A percentile compares a stretch with the other conserved stretches of the same genome.
phyloP scores from a whole-genome alignment of 2,113 vertebrate species.

The Cavia porcellus region DNA sequence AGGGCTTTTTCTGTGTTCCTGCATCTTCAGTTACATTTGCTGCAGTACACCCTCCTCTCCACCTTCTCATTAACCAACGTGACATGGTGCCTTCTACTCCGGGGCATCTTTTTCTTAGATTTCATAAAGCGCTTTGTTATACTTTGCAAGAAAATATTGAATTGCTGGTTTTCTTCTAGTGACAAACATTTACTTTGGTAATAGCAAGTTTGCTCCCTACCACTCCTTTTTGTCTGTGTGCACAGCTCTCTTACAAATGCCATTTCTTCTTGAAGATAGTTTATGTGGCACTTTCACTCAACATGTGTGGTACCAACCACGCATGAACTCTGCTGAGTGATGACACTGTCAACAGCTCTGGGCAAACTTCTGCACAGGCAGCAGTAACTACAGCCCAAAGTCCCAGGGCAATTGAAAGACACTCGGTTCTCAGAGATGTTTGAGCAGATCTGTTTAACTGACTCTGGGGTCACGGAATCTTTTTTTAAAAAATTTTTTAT shows the following conservation, averaged over 20 bases:
- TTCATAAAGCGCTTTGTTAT: neutral
- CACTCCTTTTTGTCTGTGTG: neutral
- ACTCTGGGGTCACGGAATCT: neutral
- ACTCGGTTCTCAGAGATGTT: neutral
- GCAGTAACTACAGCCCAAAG: no score
- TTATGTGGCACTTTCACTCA: neutral
- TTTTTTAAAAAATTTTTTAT: neutral
- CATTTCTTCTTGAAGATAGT: neutral
- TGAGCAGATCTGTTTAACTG: neutral
- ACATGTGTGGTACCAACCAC: neutral
- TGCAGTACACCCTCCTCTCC: neutral
- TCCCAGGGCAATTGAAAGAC: neutral
- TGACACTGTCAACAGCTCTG: neutral
- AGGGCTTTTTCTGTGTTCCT: neutral
- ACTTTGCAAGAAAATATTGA: neutral
- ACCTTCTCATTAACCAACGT: neutral
- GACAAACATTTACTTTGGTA: slow-evolving; percentile 33
- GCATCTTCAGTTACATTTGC: neutral
- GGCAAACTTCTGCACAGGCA: neutral
- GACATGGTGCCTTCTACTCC: neutral
- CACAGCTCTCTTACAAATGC: neutral
- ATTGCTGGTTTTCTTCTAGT: neutral
- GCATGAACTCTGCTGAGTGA: neutral
- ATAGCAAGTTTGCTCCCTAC: neutral
- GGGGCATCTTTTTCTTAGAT: neutral